Conservation (phyloP, 2,888 invertebrate species). For the Cataglyphis altisquamis region DNA sequence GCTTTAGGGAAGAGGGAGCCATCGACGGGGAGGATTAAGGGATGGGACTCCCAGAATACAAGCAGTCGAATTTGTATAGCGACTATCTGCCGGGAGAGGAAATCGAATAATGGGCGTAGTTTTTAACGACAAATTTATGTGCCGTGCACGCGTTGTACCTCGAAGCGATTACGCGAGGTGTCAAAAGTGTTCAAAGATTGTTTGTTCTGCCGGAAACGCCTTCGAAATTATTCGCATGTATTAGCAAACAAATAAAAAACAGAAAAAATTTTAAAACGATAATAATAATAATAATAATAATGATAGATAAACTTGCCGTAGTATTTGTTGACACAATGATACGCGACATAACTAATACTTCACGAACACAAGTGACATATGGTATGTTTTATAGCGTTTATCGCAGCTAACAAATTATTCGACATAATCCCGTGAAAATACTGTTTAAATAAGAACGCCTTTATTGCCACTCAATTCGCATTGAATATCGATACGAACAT, state of each 20-base stretch:
- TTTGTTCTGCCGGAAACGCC: slow-evolving; percentile 24
- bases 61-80: slow-evolving; percentile 62
- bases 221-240: slow-evolving; percentile 4
- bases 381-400: slow-evolving; percentile 58
- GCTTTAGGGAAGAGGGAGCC: background rate
- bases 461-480: slow-evolving; percentile 56
- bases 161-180: slow-evolving; percentile 39
- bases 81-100: slow-evolving; percentile 61
- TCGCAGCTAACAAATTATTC: slow-evolving; percentile 67
- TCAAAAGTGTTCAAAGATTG: slow-evolving; percentile 26
- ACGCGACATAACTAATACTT: slow-evolving; percentile 64
- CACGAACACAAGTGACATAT: slow-evolving; percentile 65
- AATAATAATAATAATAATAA: background rate
- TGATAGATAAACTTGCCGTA: slow-evolving; percentile 23
- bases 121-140: slow-evolving; percentile 71
- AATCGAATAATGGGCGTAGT: slow-evolving; percentile 60
- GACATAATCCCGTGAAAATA: slow-evolving; percentile 65
- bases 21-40: slow-evolving; percentile 39
- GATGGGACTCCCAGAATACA: slow-evolving; percentile 42
- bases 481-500: slow-evolving; percentile 21
- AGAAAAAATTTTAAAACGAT: background rate
- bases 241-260: background rate
- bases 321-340: slow-evolving; percentile 56
- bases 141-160: slow-evolving; percentile 46
- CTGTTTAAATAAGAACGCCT: slow-evolving; percentile 67